Conservation (phyloP, 53 echinoderm and acorn worm species). For the Patiria pectinifera region DNA sequence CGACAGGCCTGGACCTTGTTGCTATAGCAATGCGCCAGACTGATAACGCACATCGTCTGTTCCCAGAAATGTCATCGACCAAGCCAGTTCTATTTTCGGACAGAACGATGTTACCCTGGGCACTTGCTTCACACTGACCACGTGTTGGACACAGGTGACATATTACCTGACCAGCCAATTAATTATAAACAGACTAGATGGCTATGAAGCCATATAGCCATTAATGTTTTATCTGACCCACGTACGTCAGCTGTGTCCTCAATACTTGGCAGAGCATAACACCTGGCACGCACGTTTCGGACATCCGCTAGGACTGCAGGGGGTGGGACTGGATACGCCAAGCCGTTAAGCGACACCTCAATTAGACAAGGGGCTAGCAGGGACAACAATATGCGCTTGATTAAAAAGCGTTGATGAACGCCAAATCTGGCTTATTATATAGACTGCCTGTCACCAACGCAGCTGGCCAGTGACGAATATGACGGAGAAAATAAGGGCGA, state of each 20-base stretch:
- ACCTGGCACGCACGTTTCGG: background rate
- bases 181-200: too few relatives aligned
- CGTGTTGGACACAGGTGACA: background rate
- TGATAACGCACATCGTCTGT: background rate
- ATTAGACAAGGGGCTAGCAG: background rate
- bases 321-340: background rate
- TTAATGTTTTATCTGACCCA: background rate
- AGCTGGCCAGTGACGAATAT: background rate
- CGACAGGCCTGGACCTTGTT: background rate
- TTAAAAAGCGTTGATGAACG: conserved; percentile 14
- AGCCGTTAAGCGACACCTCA: background rate
- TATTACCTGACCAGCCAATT: background rate
- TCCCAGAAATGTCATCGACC: background rate
- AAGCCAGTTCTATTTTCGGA: background rate
- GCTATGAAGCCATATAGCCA: too few relatives aligned
- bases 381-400: background rate
- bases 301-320: background rate
- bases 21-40: background rate
- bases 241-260: background rate
- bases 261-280: background rate
- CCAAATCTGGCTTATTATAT: background rate
- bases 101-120: background rate
- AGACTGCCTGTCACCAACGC: background rate
- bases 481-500: background rate
- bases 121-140: background rate